phyloP scores from a whole-genome alignment of 2,113 vertebrate genomes.

The Cephalopholis sonnerati region DNA sequence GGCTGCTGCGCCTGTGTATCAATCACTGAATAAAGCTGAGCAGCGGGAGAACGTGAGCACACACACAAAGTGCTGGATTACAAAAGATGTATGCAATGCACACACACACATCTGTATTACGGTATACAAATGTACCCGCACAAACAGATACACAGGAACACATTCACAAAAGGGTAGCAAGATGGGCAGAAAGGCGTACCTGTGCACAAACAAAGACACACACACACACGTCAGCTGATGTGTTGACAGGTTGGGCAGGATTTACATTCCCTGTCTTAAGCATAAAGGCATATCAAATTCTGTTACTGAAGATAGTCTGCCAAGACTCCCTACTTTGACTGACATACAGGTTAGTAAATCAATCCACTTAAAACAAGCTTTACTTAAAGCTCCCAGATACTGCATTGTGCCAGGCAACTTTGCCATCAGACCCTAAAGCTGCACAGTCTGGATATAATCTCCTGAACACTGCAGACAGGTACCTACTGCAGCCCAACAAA shows the following conservation, averaged over 20 bases:
- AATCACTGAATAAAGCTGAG: constrained; percentile 53
- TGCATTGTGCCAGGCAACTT: constrained; percentile 49
- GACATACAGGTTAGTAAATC: constrained; percentile 55
- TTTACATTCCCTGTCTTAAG: constrained; percentile 30
- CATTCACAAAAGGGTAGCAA: not conserved
- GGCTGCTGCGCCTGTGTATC: constrained; percentile 39
- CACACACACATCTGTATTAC: constrained; percentile 3
- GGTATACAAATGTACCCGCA: not conserved
- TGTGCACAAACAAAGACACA: constrained; percentile 10
- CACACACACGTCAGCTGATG: constrained; percentile 28
- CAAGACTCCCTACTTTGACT: constrained; percentile 50
- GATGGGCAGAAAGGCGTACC: not conserved
- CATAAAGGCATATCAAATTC: constrained; percentile 53
- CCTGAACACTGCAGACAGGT: constrained; percentile 23
- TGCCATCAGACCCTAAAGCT: constrained; percentile 37
- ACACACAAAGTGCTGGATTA: constrained; percentile 51
- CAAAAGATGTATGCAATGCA: constrained; percentile 8
- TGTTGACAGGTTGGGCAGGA: constrained; percentile 49
- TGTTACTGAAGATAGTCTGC: constrained; percentile 45
- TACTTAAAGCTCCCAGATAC: constrained; percentile 44
- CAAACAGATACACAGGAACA: constrained; percentile 1
- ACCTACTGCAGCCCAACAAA: constrained; percentile 1
- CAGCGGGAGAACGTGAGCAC: constrained; percentile 32
- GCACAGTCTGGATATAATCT: constrained; percentile 6
- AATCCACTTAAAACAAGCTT: constrained; percentile 71